phyloP scores from a whole-genome alignment of 2,797 vertebrate genomes.

The Aeoliscus strigatus region DNA sequence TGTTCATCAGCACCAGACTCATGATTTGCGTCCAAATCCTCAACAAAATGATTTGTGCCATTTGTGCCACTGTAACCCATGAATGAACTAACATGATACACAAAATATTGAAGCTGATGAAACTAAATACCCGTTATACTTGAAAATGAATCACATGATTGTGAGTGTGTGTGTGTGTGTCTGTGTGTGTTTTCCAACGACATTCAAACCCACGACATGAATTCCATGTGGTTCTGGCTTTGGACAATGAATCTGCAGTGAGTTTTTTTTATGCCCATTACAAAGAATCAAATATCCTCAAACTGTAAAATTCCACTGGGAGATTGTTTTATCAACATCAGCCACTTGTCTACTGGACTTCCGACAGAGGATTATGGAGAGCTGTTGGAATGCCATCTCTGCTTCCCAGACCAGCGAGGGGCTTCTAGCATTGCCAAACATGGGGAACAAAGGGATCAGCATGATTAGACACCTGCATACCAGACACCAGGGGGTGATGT shows the following conservation, averaged over 20 bases:
- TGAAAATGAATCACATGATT: no score
- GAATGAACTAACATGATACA: no score
- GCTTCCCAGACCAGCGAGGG: constrained; percentile 61
- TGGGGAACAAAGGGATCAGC: constrained; percentile 72
- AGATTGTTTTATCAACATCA: constrained; percentile 73
- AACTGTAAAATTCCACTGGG: constrained; percentile 70
- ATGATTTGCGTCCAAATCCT: not conserved
- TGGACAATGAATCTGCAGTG: constrained; percentile 21
- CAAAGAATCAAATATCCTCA: constrained; percentile 49
- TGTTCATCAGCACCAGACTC: not conserved
- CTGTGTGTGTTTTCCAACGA: no score
- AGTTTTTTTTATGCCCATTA: constrained; percentile 24
- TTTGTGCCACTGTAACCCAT: no score
- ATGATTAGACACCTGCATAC: constrained; percentile 75
- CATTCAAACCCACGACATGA: constrained; percentile 4
- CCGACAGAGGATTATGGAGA: constrained; percentile 74
- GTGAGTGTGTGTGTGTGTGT: no score
- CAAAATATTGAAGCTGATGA: no score
- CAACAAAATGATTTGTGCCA: not conserved
- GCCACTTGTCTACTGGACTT: constrained; percentile 73
- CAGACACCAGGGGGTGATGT: constrained; percentile 75
- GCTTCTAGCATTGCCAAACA: constrained; percentile 69
- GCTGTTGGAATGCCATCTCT: constrained; percentile 72
- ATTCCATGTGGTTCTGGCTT: constrained; percentile 8
- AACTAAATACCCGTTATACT: no score